These are phyloP conservation scores for Ecliptopera silaceata DNA, from an alignment of 2,888 invertebrate genomes.

Conservation along the genomic window DNA sequence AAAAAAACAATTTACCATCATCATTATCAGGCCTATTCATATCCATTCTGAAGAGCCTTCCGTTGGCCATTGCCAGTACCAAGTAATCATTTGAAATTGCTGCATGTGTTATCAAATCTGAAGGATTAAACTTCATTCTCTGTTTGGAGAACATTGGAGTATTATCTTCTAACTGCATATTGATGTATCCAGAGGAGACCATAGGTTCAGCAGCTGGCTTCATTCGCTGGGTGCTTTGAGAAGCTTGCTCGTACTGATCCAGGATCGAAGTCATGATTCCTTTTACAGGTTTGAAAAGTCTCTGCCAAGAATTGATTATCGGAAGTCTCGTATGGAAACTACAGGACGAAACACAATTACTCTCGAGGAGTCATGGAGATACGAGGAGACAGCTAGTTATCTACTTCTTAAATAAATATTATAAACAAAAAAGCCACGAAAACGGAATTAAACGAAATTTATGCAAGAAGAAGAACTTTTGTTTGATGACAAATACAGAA, in stretches of 20 bases:
- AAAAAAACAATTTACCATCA: conserved; percentile 85
- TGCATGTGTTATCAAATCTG: conserved; percentile 90
- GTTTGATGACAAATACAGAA: too few relatives aligned
- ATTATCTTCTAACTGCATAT: conserved; percentile 86
- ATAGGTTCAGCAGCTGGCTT: conserved; percentile 67
- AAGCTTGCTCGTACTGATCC: conserved; percentile 93
- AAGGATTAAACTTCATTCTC: conserved; percentile 90
- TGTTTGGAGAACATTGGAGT: conserved; percentile 94
- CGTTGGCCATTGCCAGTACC: conserved; percentile 92
- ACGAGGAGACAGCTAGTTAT: too few relatives aligned
- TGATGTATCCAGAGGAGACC: conserved; percentile 80
- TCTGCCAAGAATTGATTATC: not conserved
- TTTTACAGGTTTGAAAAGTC: not conserved
- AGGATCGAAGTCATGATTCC: conserved; percentile 89
- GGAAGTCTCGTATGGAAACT: not conserved
- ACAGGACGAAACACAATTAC: too few relatives aligned
- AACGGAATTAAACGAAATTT: too few relatives aligned
- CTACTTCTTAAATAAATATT: too few relatives aligned
- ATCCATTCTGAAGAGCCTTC: conserved; percentile 91
- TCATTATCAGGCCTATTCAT: conserved; percentile 89
- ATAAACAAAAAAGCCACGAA: too few relatives aligned
- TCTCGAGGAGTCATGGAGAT: too few relatives aligned
- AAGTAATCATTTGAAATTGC: conserved; percentile 92
- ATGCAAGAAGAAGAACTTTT: too few relatives aligned
- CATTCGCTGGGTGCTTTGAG: conserved; percentile 77